Evolutionary conservation across 2,113 vertebrate genomes (phyloP), one percentile per base, ranked within the genome.

Genomic region (Ceyx melanurus): DNA sequence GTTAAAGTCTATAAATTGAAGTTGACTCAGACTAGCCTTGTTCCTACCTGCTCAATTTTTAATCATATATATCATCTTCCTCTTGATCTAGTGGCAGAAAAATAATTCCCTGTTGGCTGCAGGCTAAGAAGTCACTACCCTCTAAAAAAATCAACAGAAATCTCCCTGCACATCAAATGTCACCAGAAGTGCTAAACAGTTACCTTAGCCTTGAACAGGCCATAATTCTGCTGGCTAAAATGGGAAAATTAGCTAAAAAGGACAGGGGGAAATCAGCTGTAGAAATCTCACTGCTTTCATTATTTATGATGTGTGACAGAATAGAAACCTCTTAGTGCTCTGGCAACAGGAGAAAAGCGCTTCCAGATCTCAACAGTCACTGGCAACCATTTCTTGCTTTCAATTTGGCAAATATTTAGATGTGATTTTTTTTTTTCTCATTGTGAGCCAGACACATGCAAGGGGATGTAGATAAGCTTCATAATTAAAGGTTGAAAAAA

Each of bases 161-260:
- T 15, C 31, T 78, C 48, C 26, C 29, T 54, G 43, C 18, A 29
- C 29, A 64, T 16, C 46, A 62, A 43, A 31, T 51, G 80, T 16
- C 15, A 86, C 50, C n/a, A 51, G 57, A 68, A 94, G 86, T 83
- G 21, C 31, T 43, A 64, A 80, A 31, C 67, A 91, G 35, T 71
- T 54, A 66, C 79, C 19, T 19, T 56, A 7, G 33, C 11, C 14
- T 71, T 84, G 53, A 68, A 46, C n/a, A 17, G 40, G 10, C 67
- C 57, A 85, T 62, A 53, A 57, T 66, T 86, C 15, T 40, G 17
- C n/a, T 56, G 17, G 42, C 71, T 92, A 82, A 90, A 93, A 87
- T 40, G 66, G 65, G 90, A 94, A 94, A 95, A 86, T 58, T 33
- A 89, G 68, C 82, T 90, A 78, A 89, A 96, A 93, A 88, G 40